Conservation (phyloP, 2,113 vertebrate genomes). For the Felis chaus region DNA sequence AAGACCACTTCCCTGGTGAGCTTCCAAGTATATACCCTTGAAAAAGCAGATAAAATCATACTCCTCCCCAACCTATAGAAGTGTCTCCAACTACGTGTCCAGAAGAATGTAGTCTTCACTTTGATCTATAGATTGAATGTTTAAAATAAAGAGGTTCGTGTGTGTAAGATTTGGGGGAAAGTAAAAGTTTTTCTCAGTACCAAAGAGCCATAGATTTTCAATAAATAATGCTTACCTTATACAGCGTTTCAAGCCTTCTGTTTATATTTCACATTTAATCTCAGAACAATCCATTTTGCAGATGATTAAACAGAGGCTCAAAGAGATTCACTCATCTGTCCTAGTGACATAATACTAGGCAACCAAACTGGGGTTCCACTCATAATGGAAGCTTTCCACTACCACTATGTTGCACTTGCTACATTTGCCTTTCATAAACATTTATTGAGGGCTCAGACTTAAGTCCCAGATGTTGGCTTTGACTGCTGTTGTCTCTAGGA, state of each 20-base stretch:
- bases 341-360: neutral
- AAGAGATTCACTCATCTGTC: neutral
- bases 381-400: neutral
- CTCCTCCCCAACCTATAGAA: neutral
- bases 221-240: neutral
- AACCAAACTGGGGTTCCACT: neutral
- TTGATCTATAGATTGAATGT: neutral
- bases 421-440: neutral
- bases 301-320: neutral
- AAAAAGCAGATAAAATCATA: neutral
- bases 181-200: neutral
- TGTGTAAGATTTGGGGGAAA: neutral
- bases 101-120: neutral
- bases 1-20: neutral
- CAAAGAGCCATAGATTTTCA: neutral
- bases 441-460: neutral
- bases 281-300: neutral
- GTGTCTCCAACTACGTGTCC: neutral
- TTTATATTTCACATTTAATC: conserved; percentile 21
- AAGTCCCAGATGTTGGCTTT: neutral
- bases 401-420: neutral
- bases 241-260: neutral
- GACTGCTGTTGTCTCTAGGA: neutral
- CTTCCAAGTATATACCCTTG: rapidly evolving
- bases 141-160: neutral